A percentile compares a stretch with the other conserved stretches of the same genome.
These are phyloP conservation scores for Fratercula arctica DNA, from an alignment of 2,797 vertebrate genomes.

Conservation along the genomic window DNA sequence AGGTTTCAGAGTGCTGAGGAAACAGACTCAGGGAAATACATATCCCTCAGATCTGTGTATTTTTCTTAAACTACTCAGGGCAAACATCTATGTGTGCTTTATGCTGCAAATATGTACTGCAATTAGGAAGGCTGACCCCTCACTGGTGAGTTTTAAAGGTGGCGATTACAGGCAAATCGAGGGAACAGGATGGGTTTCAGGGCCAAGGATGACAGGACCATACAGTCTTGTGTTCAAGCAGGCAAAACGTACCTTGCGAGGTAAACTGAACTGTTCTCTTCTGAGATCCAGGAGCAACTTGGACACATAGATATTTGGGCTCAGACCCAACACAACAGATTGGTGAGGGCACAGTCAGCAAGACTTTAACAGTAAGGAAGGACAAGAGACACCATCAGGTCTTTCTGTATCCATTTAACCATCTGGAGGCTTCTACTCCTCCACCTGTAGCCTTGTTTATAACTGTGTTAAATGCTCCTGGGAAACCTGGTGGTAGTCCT, in stretches of 20 bases:
- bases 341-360: neutral
- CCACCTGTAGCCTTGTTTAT: neutral
- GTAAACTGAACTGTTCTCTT: neutral
- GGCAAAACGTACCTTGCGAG: neutral
- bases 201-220: neutral
- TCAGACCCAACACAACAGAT: neutral
- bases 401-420: neutral
- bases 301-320: neutral
- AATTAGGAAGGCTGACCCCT: neutral
- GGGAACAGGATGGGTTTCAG: neutral
- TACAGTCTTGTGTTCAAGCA: neutral
- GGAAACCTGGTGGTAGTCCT: neutral
- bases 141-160: neutral
- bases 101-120: neutral
- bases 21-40: neutral
- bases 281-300: neutral
- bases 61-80: neutral
- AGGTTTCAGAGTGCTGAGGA: neutral
- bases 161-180: neutral
- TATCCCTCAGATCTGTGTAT: neutral
- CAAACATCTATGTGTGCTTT: neutral
- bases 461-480: neutral
- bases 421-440: neutral
- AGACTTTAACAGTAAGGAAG: neutral
- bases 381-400: neutral